Conservation (phyloP, 2,797 vertebrate genomes). For the Pseudotriccus pelzelni region DNA sequence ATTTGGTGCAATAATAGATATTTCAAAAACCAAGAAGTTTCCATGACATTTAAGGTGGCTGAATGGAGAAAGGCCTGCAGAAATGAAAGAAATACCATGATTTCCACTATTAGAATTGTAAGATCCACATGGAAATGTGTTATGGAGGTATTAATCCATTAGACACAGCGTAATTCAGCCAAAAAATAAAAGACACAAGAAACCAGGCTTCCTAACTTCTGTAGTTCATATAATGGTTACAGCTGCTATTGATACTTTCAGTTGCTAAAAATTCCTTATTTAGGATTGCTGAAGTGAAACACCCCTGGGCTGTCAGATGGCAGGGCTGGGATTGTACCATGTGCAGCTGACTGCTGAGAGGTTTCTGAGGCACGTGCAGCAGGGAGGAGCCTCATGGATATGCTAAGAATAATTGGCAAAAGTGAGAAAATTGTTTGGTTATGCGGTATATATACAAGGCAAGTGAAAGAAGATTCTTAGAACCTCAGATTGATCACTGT, state of each 20-base stretch:
- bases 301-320: background rate
- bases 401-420: background rate
- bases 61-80: background rate
- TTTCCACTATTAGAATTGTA: conserved; percentile 13
- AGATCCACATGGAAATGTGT: background rate
- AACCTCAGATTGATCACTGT: background rate
- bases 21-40: background rate
- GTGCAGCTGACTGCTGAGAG: background rate
- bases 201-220: background rate
- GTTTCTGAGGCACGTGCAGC: background rate
- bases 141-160: background rate
- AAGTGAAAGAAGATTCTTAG: background rate
- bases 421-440: background rate
- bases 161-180: background rate
- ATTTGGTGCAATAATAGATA: background rate
- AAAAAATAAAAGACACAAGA: background rate
- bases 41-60: background rate
- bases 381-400: background rate
- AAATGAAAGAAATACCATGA: background rate
- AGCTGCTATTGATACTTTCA: background rate
- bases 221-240: background rate
- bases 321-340: background rate
- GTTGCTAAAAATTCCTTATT: background rate
- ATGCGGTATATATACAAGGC: too few relatives aligned
- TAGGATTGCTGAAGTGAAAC: background rate